A percentile compares a stretch with the other conserved stretches of the same genome.
Evolutionary conservation across 2,797 vertebrate genomes (phyloP).

Genomic region (Oreonectes daqikongensis): DNA sequence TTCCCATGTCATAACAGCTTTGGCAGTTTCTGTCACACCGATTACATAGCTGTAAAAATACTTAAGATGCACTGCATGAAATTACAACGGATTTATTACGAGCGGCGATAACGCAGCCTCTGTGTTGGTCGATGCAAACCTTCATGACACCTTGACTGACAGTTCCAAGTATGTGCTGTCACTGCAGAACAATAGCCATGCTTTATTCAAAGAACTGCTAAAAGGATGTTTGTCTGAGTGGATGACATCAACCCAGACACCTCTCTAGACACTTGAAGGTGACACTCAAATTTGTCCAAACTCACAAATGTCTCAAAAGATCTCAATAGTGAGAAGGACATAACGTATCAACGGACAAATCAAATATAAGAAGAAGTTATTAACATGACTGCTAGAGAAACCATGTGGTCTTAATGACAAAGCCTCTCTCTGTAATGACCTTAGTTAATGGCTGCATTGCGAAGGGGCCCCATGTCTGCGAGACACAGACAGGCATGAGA

Average conservation of each 20-base stretch:
- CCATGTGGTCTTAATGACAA: constrained; percentile 62
- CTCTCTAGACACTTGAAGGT: constrained; percentile 34
- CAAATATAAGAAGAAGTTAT: constrained; percentile 45
- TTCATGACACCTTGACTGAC: constrained; percentile 49
- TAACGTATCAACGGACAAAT: constrained; percentile 1
- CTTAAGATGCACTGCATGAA: constrained; percentile 43
- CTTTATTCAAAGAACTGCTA: constrained; percentile 46
- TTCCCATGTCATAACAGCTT: constrained; percentile 60
- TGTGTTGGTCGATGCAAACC: constrained; percentile 14
- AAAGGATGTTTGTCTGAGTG: constrained; percentile 40
- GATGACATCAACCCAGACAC: constrained; percentile 47
- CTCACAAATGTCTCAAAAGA: background rate
- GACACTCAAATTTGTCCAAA: constrained; percentile 1
- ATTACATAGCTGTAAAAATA: constrained; percentile 61
- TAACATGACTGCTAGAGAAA: constrained; percentile 42
- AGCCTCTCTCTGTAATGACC: constrained; percentile 60
- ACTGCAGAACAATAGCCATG: constrained; percentile 45
- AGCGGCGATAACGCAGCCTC: constrained; percentile 24
- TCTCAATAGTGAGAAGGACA: constrained; percentile 7
- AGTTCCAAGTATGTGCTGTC: constrained; percentile 53
- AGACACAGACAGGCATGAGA: constrained; percentile 50
- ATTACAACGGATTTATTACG: constrained; percentile 37
- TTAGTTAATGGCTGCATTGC: constrained; percentile 58
- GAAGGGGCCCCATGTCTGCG: constrained; percentile 58
- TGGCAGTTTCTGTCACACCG: constrained; percentile 57